Base-by-base conservation (phyloP, 1,140 invertebrate species). In the Trigoniulus corallinus region DNA sequence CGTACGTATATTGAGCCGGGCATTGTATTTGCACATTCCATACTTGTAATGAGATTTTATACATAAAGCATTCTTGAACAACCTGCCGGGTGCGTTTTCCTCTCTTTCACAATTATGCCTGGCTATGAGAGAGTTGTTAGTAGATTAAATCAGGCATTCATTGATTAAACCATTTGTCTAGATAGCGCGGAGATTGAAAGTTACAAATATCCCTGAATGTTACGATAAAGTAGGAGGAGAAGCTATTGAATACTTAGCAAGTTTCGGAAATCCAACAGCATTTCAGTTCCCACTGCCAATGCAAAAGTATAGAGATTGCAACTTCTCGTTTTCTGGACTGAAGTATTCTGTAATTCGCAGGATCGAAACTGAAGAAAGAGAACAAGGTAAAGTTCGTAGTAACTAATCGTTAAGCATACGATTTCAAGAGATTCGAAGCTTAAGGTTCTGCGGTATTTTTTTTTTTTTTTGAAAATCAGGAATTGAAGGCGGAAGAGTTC, bases 281-380 rank as follows among this genome's bases (percentile, higher is more conserved):
- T 89, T 81, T 69, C 57, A 74, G 18, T 84, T 88, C 61, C 69
- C 63, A 15, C 40, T 74, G 3, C 73, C 79, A 0, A 63, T 84
- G 63, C 60, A 63, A 4, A 68, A 64, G 53, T 71, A 75, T 51
- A 69, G 68, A 57, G 72, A 86, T 61, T 93, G 88, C 61, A 79
- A 85, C 63, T 93, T 93, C 59, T 89, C 85, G 63, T 86, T 92
- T 64, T 60, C 80, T 47, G 86, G 86, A 1, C 56, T 87, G 1
- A 81, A 81, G 60, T 75, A 72, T 58, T 67, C 61, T 39, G 70
- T 73, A 4, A 54, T 62, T 21, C 57, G 55, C 1, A 59, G 72
- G 27, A 78, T 86, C 40, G 50, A 67, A n/a, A 50, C 58, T 45
- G 69, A 77, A 58, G 82, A 88, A 66, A 60, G 64, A 46, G 60